Conservation (phyloP, 2,888 invertebrate species). For the Ectropis crepuscularia region DNA sequence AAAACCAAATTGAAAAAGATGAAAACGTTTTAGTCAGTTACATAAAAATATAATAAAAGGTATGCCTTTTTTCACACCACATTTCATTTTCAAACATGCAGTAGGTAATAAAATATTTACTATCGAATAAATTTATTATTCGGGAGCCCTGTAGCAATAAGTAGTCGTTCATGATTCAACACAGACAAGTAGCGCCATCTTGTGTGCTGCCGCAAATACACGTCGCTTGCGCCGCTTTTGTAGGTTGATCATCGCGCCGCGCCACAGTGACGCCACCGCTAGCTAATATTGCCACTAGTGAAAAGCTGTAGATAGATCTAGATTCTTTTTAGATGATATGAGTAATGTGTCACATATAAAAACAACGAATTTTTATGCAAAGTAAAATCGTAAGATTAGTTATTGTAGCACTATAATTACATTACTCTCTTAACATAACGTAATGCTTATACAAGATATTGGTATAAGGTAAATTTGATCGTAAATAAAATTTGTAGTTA, state of each 20-base stretch:
- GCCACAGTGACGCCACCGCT: slow-evolving; percentile 39
- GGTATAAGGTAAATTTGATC: no score
- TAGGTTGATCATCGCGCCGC: slow-evolving; percentile 44
- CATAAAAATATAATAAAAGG: no score
- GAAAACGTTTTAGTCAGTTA: no score
- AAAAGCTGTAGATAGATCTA: neutral
- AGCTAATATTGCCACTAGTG: slow-evolving; percentile 7
- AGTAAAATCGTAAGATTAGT: no score
- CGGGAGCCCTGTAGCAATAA: slow-evolving; percentile 26
- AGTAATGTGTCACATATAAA: neutral
- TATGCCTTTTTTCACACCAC: no score
- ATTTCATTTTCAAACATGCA: no score
- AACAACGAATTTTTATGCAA: neutral
- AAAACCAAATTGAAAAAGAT: no score
- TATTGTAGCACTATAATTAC: no score
- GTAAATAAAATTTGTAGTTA: no score
- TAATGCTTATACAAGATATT: no score
- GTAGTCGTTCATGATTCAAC: slow-evolving; percentile 28
- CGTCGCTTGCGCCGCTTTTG: slow-evolving; percentile 52
- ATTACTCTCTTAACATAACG: no score
- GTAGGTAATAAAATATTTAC: no score
- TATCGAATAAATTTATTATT: slow-evolving; percentile 7
- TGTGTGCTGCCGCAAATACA: slow-evolving; percentile 28
- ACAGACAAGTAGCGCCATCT: slow-evolving; percentile 42
- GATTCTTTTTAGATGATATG: neutral